A percentile compares a stretch with the other conserved stretches of the same genome.
phyloP scores from a whole-genome alignment of 2,113 vertebrate genomes.

The Eupsittula cactorum region DNA sequence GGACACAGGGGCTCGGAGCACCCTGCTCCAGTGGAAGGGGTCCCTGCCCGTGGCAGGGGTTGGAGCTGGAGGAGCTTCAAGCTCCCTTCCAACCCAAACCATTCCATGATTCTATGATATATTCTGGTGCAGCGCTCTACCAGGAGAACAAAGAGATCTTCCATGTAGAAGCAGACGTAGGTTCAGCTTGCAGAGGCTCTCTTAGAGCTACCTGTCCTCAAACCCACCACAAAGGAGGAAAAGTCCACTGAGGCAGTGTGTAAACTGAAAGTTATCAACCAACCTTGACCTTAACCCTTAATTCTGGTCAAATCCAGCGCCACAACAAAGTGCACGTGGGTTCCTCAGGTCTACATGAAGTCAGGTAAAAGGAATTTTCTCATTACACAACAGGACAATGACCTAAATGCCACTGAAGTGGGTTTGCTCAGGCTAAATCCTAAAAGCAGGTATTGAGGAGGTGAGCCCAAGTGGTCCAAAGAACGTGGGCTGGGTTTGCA shows the following conservation, averaged over 20 bases:
- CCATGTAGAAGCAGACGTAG: background rate
- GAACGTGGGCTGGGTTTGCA: background rate
- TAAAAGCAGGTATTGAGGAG: background rate
- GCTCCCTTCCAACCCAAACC: background rate
- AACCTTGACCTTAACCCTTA: background rate
- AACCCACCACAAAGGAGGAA: background rate
- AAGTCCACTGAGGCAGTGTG: fast-evolving
- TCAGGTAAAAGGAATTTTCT: constrained; percentile 19
- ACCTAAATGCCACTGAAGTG: background rate
- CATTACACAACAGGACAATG: constrained; percentile 23
- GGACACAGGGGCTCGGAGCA: no score
- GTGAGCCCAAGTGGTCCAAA: background rate
- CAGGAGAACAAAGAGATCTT: background rate
- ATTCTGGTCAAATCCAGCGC: background rate
- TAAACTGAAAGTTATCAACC: background rate
- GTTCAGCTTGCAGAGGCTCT: background rate
- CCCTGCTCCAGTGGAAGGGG: background rate
- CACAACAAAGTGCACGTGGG: background rate
- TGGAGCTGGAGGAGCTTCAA: background rate
- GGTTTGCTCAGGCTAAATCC: background rate
- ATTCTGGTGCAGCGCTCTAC: background rate
- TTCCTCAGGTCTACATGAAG: background rate
- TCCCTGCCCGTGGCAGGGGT: fast-evolving
- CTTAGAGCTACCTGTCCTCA: background rate
- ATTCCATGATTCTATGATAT: background rate